Conservation (phyloP, 2,113 vertebrate genomes). For the Chaenogobius annularis region DNA sequence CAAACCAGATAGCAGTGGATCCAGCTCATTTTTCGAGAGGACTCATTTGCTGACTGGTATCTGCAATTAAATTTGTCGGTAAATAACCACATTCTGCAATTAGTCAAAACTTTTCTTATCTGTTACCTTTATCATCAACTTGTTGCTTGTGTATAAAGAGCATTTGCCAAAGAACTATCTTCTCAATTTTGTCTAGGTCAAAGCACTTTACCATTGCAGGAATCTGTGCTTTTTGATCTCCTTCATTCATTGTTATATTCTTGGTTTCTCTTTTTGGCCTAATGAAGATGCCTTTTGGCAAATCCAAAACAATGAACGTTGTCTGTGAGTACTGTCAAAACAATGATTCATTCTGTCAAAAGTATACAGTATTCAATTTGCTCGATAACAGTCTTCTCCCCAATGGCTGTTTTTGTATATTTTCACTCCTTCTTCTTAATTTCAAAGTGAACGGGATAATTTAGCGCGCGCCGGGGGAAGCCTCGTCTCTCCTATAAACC, state of each 20-base stretch:
- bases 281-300: not conserved
- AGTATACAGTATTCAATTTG: conserved; percentile 5
- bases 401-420: conserved; percentile 44
- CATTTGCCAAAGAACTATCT: too few relatives aligned
- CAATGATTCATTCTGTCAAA: not conserved
- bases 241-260: not conserved
- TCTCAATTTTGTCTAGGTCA: not conserved
- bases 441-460: conserved; percentile 63
- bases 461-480: conserved; percentile 57
- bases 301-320: not conserved
- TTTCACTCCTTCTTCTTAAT: conserved; percentile 42
- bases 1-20: too few relatives aligned
- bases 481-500: conserved; percentile 63
- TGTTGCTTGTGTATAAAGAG: too few relatives aligned
- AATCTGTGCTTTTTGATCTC: not conserved
- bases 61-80: too few relatives aligned
- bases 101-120: too few relatives aligned
- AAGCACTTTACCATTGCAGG: not conserved
- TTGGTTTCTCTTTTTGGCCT: not conserved
- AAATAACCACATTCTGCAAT: too few relatives aligned
- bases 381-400: not conserved
- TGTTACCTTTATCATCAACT: too few relatives aligned
- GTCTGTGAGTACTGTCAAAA: conserved; percentile 6
- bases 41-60: too few relatives aligned
- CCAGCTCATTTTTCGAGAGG: too few relatives aligned